Conservation (phyloP, 1,140 invertebrate genomes). For the Panagrolaimus sp. region DNA sequence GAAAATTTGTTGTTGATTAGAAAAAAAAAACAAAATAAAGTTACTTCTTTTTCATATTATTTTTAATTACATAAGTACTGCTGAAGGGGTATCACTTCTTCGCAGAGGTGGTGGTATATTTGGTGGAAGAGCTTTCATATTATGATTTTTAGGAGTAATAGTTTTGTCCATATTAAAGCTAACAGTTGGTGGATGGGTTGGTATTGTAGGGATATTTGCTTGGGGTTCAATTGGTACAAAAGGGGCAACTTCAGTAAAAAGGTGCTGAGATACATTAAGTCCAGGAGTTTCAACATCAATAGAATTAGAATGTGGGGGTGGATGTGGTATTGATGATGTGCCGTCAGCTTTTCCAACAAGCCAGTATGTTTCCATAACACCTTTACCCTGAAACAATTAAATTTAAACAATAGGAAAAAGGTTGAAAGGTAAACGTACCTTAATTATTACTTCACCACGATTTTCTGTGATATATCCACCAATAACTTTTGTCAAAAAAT, state of each 20-base stretch:
- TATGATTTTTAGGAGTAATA: too few species aligned
- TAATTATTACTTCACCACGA: slow-evolving; percentile 29
- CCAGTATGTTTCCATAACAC: slow-evolving; percentile 39
- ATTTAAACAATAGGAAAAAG: too few species aligned
- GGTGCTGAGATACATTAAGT: background rate
- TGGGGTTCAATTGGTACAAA: background rate
- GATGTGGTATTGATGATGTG: background rate
- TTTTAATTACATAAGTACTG: too few species aligned
- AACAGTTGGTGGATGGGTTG: background rate
- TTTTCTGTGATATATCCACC: slow-evolving; percentile 29
- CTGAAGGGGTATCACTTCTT: too few species aligned
- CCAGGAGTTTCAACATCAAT: background rate
- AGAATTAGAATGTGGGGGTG: background rate
- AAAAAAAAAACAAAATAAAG: too few species aligned
- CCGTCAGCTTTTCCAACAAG: slow-evolving; percentile 19
- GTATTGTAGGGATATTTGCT: too few species aligned
- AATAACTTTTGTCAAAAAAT: slow-evolving; percentile 22
- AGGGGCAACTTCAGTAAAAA: background rate
- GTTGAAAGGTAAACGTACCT: background rate
- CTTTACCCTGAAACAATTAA: slow-evolving; percentile 19
- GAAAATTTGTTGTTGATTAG: too few species aligned
- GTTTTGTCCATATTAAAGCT: too few species aligned
- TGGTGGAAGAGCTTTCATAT: too few species aligned
- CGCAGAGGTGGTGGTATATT: too few species aligned
- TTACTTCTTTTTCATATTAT: too few species aligned